Base-by-base conservation (phyloP, 2,113 vertebrate species). In the Sakesphorus luctuosus region DNA sequence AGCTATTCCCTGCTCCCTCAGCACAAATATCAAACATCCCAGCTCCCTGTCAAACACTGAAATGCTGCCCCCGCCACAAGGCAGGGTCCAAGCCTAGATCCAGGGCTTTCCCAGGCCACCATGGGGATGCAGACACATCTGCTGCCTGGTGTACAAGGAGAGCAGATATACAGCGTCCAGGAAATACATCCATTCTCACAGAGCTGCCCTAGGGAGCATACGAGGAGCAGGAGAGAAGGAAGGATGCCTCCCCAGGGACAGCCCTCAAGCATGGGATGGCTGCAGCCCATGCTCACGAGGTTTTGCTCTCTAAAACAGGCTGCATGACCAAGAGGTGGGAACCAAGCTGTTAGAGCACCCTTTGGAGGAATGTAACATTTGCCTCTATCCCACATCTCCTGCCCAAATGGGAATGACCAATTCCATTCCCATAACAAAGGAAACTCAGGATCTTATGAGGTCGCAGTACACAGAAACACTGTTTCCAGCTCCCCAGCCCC, bases 181-280 rank as follows among this genome's bases (percentile, higher is more conserved):
- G 53, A 62, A 56, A 8, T 6, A 10, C 0, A 0, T 28, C 23
- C 6, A 4, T n/a, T 38, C 46, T 49, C 53, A 20, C 5, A 35
- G 24, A 59, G 18, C 31, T 44, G 84, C 26, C n/a, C 49, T 6
- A 2, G 7, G 40, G 35, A 73, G 38, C 21, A 25, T 36, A 49
- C 52, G 44, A 90, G 46, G 35, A 80, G 36, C 10, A 84, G 36
- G 14, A 84, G 7, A 16, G 17, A 74, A 74, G 61, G 62, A 38
- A 38, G 29, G 35, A 49, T 31, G 29, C 5, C 18, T 61, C 19
- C 33, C 17, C 49, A 68, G 50, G 26, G n/a, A 62, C 74, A 84
- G 13, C 24, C 33, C n/a, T 47, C 2, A 1, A 18, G 16, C 50
- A 49, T 4, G 58, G 11, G 12, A n/a, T 56, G 11, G 4, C 26